Conservation (phyloP, 2,797 vertebrate genomes). For the Typhlichthys eigenmanni region DNA sequence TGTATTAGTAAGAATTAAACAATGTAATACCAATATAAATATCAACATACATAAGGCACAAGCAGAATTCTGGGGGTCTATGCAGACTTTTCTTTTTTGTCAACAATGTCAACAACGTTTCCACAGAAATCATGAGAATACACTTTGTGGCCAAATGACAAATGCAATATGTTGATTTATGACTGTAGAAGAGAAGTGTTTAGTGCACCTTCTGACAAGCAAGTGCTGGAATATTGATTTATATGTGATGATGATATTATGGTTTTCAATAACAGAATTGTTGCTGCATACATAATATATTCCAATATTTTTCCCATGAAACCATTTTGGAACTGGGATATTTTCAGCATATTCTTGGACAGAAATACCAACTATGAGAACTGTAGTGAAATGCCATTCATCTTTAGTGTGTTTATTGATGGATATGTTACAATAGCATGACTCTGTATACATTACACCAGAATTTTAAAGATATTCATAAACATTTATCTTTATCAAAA, state of each 20-base stretch:
- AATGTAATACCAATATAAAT: slow-evolving; percentile 1
- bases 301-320: neutral
- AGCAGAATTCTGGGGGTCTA: neutral
- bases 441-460: neutral
- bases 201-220: slow-evolving; percentile 4
- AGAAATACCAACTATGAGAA: neutral
- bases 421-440: neutral
- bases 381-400: no score
- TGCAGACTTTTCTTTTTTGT: neutral
- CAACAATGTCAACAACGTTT: neutral
- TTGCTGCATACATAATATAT: neutral
- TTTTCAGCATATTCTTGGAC: neutral
- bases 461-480: no score
- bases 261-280: slow-evolving; percentile 7
- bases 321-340: neutral
- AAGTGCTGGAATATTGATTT: slow-evolving; percentile 3
- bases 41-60: neutral
- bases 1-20: no score
- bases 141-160: neutral
- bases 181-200: slow-evolving; percentile 4
- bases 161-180: slow-evolving; percentile 12
- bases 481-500: no score
- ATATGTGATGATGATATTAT: slow-evolving; percentile 1
- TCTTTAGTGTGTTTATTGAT: no score
- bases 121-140: neutral